phyloP scores from a whole-genome alignment of 2,888 invertebrate species.

The Lydus trimaculatus region DNA sequence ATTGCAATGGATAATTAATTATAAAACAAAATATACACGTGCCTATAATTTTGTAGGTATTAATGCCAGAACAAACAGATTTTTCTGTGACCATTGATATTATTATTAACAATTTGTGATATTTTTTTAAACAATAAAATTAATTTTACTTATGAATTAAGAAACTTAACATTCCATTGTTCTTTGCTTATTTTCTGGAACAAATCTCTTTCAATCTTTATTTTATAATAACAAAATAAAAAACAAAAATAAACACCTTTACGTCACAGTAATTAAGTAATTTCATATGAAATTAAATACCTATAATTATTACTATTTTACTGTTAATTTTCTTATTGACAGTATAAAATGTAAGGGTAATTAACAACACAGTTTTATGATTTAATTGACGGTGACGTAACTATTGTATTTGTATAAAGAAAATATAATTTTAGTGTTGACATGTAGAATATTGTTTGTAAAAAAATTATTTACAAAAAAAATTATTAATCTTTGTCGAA shows the following conservation, averaged over 20 bases:
- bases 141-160: background rate
- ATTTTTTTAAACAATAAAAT: background rate
- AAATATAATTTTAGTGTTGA: too few relatives aligned
- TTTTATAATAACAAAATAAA: background rate
- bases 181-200: background rate
- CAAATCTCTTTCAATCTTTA: background rate
- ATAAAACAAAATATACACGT: background rate
- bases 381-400: background rate
- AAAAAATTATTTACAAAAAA: background rate
- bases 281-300: too few relatives aligned
- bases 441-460: too few relatives aligned
- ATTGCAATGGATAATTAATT: background rate
- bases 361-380: background rate
- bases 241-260: background rate
- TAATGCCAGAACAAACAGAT: background rate
- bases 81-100: background rate
- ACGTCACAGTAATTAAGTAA: background rate
- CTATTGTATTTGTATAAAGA: background rate
- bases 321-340: too few relatives aligned
- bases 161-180: background rate
- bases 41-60: background rate
- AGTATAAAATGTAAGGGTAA: background rate
- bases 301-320: too few relatives aligned
- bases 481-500: background rate
- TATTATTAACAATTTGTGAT: constrained; percentile 7